A percentile compares a stretch with the other conserved stretches of the same genome.
phyloP scores from a whole-genome alignment of 2,797 vertebrate species.

The Syngnathus acus region DNA sequence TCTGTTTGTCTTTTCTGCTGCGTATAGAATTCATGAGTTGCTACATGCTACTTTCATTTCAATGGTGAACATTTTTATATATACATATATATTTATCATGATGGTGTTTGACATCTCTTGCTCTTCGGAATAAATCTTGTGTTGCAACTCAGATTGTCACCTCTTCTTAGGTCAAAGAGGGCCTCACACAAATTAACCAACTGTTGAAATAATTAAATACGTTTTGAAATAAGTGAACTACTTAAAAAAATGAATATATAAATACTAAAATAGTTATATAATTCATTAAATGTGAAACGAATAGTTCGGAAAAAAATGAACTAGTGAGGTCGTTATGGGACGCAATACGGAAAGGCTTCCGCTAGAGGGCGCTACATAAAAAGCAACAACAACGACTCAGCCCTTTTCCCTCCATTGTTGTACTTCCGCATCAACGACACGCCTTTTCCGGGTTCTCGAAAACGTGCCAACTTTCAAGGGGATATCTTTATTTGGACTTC shows the following conservation, averaged over 20 bases:
- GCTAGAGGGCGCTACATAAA: not conserved
- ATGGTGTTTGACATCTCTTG: slow-evolving; percentile 99
- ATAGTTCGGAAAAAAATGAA: not conserved
- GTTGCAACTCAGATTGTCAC: slow-evolving; percentile 69
- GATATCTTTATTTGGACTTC: not conserved
- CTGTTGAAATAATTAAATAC: not conserved
- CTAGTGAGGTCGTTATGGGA: too few species aligned
- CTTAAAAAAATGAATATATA: too few species aligned
- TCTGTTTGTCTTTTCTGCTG: slow-evolving; percentile 91
- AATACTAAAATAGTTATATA: too few species aligned
- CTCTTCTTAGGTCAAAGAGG: not conserved
- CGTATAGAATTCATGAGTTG: slow-evolving; percentile 97
- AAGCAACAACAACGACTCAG: not conserved
- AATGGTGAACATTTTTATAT: slow-evolving; percentile 82
- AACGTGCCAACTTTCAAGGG: not conserved
- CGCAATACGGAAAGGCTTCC: not conserved
- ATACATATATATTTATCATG: slow-evolving; percentile 85
- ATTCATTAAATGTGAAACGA: too few species aligned
- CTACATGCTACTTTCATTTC: slow-evolving; percentile 96
- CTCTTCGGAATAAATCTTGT: slow-evolving; percentile 91
- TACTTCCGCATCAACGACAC: slow-evolving; percentile 24
- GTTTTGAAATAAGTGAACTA: not conserved
- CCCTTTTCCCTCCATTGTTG: not conserved
- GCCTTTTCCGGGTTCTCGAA: slow-evolving; percentile 12
- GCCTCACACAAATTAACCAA: not conserved